Evolutionary conservation across 2,888 invertebrate species (phyloP), one percentile per base, ranked within the genome.

Genomic region (Osedax fenrisi): DNA sequence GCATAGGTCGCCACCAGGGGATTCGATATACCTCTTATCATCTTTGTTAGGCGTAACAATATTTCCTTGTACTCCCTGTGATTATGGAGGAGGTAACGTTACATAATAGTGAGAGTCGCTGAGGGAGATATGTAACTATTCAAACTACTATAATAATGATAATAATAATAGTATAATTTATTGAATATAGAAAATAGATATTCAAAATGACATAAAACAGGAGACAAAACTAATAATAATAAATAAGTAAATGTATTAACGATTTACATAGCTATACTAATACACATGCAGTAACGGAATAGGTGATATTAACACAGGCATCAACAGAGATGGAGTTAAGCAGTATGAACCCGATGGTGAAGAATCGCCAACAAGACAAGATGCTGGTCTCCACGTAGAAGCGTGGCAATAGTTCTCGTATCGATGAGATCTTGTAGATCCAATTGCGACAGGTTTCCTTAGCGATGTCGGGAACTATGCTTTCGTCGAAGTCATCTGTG

Each of bases 391-490:
- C 96, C 79, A 96, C 91, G 84, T 94, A 97, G 25, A 98, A 87
- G 68, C 87, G 75, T 0, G 97, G 96, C 68, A 98, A 88, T 3
- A 98, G 86, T 85, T 98, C 97, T 78, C 95, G 87, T 80, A 98
- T 95, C 0, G 96, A 96, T 0, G 96, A 93, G 83, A 97, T 92
- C 88, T 98, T 98, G 85, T 92, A 95, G 86, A 98, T 93, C 98
- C 98, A 98, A 86, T 98, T 98, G 79, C 92, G 89, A 82, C 95
- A 95, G 0, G 95, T 97, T 86, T 96, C 96, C 84, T 92, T 92
- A 0, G 94, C 94, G 72, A 89, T 87, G 56, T 85, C 85, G 3
- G 85, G 85, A 2, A 94, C 90, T 86, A 90, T 89, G 78, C 90
- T 89, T 0, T 91, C 88, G 72, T 90, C 89, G 81, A 92, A 91